Evolutionary conservation across 2,113 vertebrate genomes (phyloP).

Genomic region (Hippocampus abdominalis): DNA sequence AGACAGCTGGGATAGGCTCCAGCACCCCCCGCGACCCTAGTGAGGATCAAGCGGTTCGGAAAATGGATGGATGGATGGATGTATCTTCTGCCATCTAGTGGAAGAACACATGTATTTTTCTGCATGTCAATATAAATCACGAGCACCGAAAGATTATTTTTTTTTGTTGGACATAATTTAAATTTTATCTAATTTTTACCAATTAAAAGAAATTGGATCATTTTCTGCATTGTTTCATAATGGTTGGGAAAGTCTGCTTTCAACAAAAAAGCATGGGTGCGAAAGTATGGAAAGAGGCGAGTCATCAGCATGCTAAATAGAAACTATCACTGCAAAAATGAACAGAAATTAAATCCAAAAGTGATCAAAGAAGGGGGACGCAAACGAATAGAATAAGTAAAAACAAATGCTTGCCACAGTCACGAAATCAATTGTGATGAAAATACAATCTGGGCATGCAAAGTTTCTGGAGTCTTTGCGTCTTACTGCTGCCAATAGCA

Average conservation of each 20-base stretch:
- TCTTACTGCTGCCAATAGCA: conserved; percentile 73
- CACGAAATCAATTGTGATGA: conserved; percentile 5
- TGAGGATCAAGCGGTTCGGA: too few species aligned
- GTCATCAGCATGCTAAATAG: conserved; percentile 44
- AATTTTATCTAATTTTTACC: too few species aligned
- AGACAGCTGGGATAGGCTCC: too few species aligned
- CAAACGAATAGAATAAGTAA: not conserved
- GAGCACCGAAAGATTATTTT: too few species aligned
- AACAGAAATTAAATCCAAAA: not conserved
- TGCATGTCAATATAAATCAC: too few species aligned
- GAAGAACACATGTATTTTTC: too few species aligned
- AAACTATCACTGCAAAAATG: conserved; percentile 26
- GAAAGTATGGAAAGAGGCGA: not conserved
- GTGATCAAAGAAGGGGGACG: not conserved
- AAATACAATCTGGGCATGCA: conserved; percentile 33
- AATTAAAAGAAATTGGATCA: too few species aligned
- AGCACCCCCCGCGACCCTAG: too few species aligned
- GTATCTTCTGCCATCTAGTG: too few species aligned
- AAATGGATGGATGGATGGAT: too few species aligned
- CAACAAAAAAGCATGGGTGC: not conserved
- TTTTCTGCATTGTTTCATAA: too few species aligned
- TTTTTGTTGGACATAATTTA: too few species aligned
- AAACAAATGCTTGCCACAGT: not conserved
- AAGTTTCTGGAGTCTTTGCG: conserved; percentile 5
- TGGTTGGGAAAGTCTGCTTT: not conserved